Conservation (phyloP, 2,797 vertebrate genomes). For the Pangasius djambal region DNA sequence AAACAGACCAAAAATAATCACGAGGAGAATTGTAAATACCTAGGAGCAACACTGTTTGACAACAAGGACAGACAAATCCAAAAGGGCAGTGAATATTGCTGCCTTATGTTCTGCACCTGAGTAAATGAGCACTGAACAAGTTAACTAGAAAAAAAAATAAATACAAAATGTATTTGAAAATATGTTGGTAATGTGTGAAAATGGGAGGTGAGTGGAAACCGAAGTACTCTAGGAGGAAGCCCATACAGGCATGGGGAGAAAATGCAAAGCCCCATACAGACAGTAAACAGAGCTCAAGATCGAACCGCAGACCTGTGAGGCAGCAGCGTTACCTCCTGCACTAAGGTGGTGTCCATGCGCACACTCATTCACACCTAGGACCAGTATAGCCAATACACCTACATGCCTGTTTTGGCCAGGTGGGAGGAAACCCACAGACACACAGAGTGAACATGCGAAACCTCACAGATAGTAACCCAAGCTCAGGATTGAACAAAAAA, state of each 20-base stretch:
- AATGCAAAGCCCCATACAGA: not conserved
- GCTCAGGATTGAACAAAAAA: not conserved
- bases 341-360: not conserved
- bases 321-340: not conserved
- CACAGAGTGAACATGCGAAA: not conserved
- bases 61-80: not conserved
- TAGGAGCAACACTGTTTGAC: not conserved
- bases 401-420: too few species aligned
- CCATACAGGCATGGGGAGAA: not conserved
- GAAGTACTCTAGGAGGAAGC: not conserved
- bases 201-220: not conserved
- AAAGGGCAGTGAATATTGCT: not conserved
- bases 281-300: not conserved
- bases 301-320: not conserved
- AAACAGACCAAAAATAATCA: conserved; percentile 10
- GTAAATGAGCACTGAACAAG: not conserved
- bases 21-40: conserved; percentile 8
- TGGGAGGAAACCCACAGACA: not conserved
- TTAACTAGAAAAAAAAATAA: not conserved
- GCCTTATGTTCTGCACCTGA: not conserved
- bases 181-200: not conserved
- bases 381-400: not conserved
- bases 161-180: not conserved
- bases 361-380: not conserved
- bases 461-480: not conserved